phyloP scores from a whole-genome alignment of 2,888 invertebrate species.

The Eristalinus aeneus region DNA sequence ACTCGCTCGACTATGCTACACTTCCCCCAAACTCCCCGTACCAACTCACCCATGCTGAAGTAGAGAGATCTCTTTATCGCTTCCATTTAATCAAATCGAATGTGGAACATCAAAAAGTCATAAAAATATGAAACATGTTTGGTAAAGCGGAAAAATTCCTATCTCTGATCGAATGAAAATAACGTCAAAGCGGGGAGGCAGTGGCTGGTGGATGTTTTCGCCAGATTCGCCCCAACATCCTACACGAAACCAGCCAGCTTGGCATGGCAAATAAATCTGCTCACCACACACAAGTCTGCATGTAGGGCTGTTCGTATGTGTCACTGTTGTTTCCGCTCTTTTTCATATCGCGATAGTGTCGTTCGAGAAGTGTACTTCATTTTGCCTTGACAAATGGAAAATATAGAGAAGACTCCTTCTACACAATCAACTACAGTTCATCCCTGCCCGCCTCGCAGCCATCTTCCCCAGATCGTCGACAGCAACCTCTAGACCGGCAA shows the following conservation, averaged over 20 bases:
- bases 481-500: constrained; percentile 42
- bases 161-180: constrained; percentile 70
- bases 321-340: constrained; percentile 56
- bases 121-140: constrained; percentile 70
- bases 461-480: neutral
- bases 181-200: constrained; percentile 35
- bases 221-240: constrained; percentile 23
- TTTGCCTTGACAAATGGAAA: constrained; percentile 64
- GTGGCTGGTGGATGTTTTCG: constrained; percentile 26
- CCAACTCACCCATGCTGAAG: constrained; percentile 52
- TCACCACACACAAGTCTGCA: constrained; percentile 26
- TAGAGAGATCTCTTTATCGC: constrained; percentile 61
- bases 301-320: constrained; percentile 15
- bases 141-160: constrained; percentile 69
- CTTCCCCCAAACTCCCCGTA: constrained; percentile 14
- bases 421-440: constrained; percentile 65
- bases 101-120: constrained; percentile 71
- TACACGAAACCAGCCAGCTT: neutral
- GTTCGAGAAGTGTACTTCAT: constrained; percentile 63
- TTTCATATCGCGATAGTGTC: constrained; percentile 68
- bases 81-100: constrained; percentile 70
- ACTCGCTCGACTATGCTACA: constrained; percentile 21
- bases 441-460: constrained; percentile 6
- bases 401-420: constrained; percentile 54
- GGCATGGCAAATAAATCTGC: constrained; percentile 55